Evolutionary conservation across 2,888 invertebrate genomes (phyloP), one percentile per base, ranked within the genome.

Genomic region (Lumbricus terrestris): DNA sequence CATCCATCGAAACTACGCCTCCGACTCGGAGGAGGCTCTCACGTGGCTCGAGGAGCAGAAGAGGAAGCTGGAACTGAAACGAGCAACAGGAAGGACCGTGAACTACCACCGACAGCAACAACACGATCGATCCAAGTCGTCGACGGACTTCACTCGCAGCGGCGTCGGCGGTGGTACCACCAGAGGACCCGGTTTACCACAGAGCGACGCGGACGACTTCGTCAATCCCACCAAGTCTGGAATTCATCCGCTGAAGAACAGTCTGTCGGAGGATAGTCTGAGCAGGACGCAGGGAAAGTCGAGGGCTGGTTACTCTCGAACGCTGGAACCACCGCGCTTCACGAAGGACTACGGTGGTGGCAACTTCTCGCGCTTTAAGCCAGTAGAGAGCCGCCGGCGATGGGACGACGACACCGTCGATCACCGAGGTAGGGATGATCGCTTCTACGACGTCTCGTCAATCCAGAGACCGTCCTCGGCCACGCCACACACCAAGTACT

Each of bases 151-250:
- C 69, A 69, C 69, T 8, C 85, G 37, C 35, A 85, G 20, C 35
- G 85, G 85, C 2, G 35, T 18, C 35, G 20, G 85, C n/a, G 20
- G 34, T 34, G 16, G 23, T 8, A 16, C 37, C 38, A 40, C 37
- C 88, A 47, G 54, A 33, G n/a, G n/a, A n/a, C 47, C 89, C 23
- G 37, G 96, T 93, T 95, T 96, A 92, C 96, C 96, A 8, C 96
- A 96, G 93, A 96, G 96, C 91, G 93, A 94, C 88, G 93, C 93
- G 1, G 94, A 94, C 47, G 95, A 95, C 89, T 93, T 93, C 89
- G 93, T 83, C 34, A 35, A 5, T 33, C 33, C 85, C 18, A 85
- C 85, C 34, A 85, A 37, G 23, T 35, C 85, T 0, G 1, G 85
- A 8, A 11, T 35, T 0, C n/a, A 29, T 5, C 85, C 85, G 34